phyloP scores from a whole-genome alignment of 2,888 invertebrate species.

The Drosophila atripex region DNA sequence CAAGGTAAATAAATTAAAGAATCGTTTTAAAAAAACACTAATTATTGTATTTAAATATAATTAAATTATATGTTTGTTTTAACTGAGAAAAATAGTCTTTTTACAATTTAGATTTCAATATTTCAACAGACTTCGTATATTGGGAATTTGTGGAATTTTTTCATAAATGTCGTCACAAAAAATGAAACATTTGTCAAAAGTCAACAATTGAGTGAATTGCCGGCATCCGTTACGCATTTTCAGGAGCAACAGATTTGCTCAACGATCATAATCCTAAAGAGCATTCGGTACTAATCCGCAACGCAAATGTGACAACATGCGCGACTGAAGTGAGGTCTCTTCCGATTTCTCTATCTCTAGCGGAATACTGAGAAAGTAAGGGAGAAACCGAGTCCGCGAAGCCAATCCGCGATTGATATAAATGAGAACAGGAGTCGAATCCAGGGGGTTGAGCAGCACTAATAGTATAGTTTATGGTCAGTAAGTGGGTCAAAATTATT shows the following conservation, averaged over 20 bases:
- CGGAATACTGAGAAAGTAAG: constrained; percentile 23
- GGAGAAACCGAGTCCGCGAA: constrained; percentile 30
- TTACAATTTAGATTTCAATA: neutral
- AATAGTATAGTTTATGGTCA: constrained; percentile 66
- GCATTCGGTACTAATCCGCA: constrained; percentile 81
- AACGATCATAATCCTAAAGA: constrained; percentile 82
- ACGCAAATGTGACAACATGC: constrained; percentile 82
- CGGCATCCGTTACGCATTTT: constrained; percentile 51
- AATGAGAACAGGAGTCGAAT: constrained; percentile 30
- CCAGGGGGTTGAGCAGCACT: constrained; percentile 30
- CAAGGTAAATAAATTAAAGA: too few species aligned
- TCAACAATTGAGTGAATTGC: constrained; percentile 39
- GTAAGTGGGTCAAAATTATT: constrained; percentile 70
- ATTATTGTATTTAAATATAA: neutral
- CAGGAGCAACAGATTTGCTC: constrained; percentile 84
- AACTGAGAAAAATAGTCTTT: too few species aligned
- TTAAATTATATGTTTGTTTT: too few species aligned
- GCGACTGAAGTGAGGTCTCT: constrained; percentile 69
- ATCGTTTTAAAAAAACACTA: neutral
- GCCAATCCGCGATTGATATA: constrained; percentile 31
- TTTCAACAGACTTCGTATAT: neutral
- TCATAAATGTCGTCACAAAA: constrained; percentile 15
- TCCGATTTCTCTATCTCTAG: constrained; percentile 15
- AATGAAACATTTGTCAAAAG: constrained; percentile 74
- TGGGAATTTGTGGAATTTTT: neutral